Base-by-base conservation (phyloP, 2,797 vertebrate genomes). In the Hafferia zeledoni region DNA sequence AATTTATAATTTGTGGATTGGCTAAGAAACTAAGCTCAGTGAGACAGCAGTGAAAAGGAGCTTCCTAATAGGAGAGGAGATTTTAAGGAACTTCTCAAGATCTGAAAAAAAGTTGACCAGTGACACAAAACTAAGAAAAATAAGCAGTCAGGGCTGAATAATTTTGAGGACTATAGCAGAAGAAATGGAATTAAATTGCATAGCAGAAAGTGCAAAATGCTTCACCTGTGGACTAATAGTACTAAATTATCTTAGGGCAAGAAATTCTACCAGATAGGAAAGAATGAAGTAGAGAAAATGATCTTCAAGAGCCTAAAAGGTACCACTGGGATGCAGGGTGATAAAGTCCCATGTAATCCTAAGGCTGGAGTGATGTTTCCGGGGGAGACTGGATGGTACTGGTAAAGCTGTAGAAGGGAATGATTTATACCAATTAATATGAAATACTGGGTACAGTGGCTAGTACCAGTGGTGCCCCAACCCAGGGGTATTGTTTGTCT, bases 171-270 rank as follows among this genome's bases (percentile, higher is more conserved):
- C 23, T 71, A 55, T 27, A 72, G 39, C 59, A 86, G 65, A 35
- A 79, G 57, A 94, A 94, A 83, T 96, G 20, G 65, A 88, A 91
- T 68, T 43, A 90, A 95, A 89, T 89, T 85, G 37, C 64, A 31
- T 77, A 85, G 92, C 10, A 82, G 56, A 80, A 87, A 83, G 76
- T 61, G 41, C 61, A 53, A 92, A 94, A 83, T 93, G n/a, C 47
- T 90, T 57, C 59, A 76, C 47, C 90, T 71, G 39, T 57, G 57
- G 65, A 55, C 65, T 83, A 93, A 75, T 61, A 80, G 64, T 53
- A 56, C 41, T 91, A 75, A 95, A 93, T 77, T 84, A n/a, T 80
- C 60, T 74, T 71, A 61, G 70, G 80, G 57, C 27, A 53, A 33
- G 72, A 37, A 83, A 43, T 94, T 89, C 39, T 61, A 44, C 33